phyloP scores from a whole-genome alignment of 2,888 invertebrate genomes.

The Tetranychus truncatus region DNA sequence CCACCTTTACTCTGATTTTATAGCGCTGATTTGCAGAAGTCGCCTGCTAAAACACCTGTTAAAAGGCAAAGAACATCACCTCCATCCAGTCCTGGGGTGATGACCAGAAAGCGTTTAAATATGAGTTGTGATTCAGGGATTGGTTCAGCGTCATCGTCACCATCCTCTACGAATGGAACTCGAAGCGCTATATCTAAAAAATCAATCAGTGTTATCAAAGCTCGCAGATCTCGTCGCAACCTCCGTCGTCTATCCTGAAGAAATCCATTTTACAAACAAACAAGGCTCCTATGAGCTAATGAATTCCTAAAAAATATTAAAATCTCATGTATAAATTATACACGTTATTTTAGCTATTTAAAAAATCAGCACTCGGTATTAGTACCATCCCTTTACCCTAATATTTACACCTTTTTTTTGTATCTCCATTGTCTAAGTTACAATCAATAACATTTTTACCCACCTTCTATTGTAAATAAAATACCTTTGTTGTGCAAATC shows the following conservation, averaged over 20 bases:
- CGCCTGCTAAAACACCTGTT: not conserved
- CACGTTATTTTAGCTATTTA: not conserved
- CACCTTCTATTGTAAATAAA: too few relatives aligned
- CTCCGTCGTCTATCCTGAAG: not conserved
- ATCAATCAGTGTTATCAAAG: not conserved
- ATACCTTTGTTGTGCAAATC: too few relatives aligned
- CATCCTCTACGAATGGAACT: not conserved
- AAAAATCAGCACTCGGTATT: not conserved
- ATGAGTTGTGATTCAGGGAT: not conserved
- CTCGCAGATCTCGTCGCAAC: not conserved
- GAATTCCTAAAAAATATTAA: not conserved
- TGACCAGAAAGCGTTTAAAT: not conserved
- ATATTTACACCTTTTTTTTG: too few relatives aligned
- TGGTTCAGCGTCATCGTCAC: not conserved
- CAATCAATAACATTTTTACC: too few relatives aligned
- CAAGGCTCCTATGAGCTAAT: not conserved
- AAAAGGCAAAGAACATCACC: not conserved
- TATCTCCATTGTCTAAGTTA: too few relatives aligned
- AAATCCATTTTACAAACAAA: not conserved
- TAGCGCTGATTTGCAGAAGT: not conserved
- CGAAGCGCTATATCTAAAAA: not conserved
- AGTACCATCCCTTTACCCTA: too few relatives aligned
- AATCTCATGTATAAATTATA: slow-evolving; percentile 1
- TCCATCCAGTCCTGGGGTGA: not conserved
- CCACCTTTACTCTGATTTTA: not conserved